These are phyloP conservation scores for Allenopithecus nigroviridis DNA, from an alignment of 2,797 vertebrate genomes.

Conservation along the genomic window DNA sequence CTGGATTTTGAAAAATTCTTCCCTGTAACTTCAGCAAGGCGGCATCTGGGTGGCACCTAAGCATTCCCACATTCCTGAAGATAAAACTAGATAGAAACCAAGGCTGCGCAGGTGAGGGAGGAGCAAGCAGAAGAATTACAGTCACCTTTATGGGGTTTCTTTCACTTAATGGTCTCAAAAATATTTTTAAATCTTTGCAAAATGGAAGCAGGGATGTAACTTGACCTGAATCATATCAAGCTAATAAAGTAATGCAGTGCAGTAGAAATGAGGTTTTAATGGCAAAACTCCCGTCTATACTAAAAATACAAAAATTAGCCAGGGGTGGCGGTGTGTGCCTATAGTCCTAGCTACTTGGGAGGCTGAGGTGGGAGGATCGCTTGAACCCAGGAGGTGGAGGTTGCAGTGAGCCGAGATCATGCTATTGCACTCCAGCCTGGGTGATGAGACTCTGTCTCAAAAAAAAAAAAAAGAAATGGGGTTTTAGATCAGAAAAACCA, in stretches of 20 bases:
- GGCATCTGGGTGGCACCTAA: neutral
- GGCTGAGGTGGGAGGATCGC: neutral
- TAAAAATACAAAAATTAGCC: neutral
- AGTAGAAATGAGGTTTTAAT: neutral
- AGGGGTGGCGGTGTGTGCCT: neutral
- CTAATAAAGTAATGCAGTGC: neutral
- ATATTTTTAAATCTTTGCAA: conserved; percentile 11
- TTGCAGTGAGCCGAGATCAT: neutral
- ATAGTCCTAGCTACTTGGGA: neutral
- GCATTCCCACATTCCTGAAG: neutral
- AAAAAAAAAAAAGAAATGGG: neutral
- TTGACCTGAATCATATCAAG: neutral
- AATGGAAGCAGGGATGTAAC: neutral
- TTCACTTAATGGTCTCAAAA: neutral
- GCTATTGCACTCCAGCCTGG: neutral
- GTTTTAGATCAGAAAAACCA: neutral
- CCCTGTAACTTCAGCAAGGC: neutral
- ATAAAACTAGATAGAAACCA: neutral
- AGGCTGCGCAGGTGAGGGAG: neutral
- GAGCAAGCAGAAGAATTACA: neutral
- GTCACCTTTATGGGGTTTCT: neutral
- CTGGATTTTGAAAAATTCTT: conserved; percentile 30
- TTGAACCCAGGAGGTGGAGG: neutral
- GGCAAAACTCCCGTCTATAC: neutral
- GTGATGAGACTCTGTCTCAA: neutral